Evolutionary conservation across 2,113 vertebrate species (phyloP).

Genomic region (Peromyscus leucopus): DNA sequence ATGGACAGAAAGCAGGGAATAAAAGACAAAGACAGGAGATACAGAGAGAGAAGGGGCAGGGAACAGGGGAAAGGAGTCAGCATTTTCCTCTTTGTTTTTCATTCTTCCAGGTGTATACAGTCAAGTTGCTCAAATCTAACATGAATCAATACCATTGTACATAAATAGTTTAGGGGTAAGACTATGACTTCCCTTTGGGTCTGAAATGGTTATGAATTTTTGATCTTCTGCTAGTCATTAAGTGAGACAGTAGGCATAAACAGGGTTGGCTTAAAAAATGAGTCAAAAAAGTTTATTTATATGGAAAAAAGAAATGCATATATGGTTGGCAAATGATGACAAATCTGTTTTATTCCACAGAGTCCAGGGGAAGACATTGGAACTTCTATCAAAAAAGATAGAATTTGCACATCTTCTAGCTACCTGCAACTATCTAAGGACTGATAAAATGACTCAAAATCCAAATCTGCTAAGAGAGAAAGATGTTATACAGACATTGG

Average conservation of each 20-base stretch:
- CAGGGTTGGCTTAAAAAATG: background rate
- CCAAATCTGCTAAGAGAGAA: background rate
- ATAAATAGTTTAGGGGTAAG: background rate
- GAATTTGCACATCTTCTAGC: background rate
- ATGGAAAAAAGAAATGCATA: background rate
- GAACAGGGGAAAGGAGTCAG: background rate
- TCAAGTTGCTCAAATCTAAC: background rate
- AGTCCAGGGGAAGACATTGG: background rate
- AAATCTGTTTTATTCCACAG: background rate
- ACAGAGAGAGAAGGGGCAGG: background rate
- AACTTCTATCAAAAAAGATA: background rate
- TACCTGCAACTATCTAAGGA: background rate
- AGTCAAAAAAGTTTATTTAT: background rate
- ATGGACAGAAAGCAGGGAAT: background rate
- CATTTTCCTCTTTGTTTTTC: background rate
- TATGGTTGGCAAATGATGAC: background rate
- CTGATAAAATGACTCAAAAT: background rate
- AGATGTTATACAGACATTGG: background rate
- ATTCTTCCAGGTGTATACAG: background rate
- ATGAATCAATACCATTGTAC: background rate
- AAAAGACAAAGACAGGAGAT: background rate
- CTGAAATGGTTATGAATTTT: constrained; percentile 22
- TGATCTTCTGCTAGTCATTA: background rate
- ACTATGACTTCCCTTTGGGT: background rate
- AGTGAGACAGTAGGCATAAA: background rate